Evolutionary conservation across 2,113 vertebrate genomes (phyloP), one percentile per base, ranked within the genome.

Genomic region (Gymnorhina tibicen): DNA sequence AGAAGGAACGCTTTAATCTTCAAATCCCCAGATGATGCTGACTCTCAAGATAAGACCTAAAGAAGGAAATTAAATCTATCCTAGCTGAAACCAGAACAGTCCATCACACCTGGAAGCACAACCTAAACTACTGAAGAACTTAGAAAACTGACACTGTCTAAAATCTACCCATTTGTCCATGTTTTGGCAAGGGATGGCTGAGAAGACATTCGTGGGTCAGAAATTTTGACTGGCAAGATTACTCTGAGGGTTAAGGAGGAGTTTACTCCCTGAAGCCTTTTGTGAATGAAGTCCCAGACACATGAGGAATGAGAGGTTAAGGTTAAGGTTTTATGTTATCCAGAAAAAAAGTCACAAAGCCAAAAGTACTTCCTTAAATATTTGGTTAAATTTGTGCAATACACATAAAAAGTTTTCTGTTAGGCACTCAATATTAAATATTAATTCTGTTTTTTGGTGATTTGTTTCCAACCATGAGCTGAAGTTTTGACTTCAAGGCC

Each of bases 261-360:
- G 5, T 63, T 84, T 75, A 42, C 21, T 28, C 28, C 6, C 14
- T 53, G 42, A 62, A 33, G 5, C 3, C 9, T 79, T 79, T 59
- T n/a, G 19, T 69, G 18, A 73, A 64, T 46, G 9, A 55, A 89
- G 13, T 20, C 15, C 14, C 30, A 12, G 4, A 37, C 33, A 58
- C 0, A 0, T 17, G 15, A 78, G 19, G 32, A 70, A 62, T 41
- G 9, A 83, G 23, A 82, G 3, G 4, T 37, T 42, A 42, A 42
- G 41, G 8, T 22, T 52, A 42, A 37, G 19, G 6, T 27, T 60
- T 79, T 76, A 35, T 7, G 6, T 28, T 63, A 50, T 28, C 32
- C 27, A 14, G 27, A 79, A 72, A 6, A 87, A 85, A 86, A 56
- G 0, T 7, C 12, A 42, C 8, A 64, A 58, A 28, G 8, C 3